Base-by-base conservation (phyloP, 1,140 invertebrate genomes). In the Diorhabda carinulata region DNA sequence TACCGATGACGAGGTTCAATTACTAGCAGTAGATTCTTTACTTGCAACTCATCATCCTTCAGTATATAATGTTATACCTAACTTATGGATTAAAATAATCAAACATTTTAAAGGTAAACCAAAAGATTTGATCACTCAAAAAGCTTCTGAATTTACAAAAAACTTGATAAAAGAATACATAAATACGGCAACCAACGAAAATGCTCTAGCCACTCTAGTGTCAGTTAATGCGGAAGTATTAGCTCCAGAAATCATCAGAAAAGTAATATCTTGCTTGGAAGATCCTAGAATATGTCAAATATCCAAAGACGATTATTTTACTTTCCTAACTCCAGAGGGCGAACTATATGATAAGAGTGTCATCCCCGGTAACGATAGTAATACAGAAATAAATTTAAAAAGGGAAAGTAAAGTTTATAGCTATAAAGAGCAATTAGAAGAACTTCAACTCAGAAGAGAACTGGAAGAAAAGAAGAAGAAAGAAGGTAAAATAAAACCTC, bases 331-430 rank as follows among this genome's bases (percentile, higher is more conserved):
- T 41, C 93, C 94, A 2, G 92, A 96, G 69, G 95, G 94, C 42
- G 90, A 94, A 77, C 83, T 99, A 0, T 98, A 92, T 79, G 95
- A 99, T 82, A 96, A 93, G 81, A 90, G 88, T 77, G 88, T 97
- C 2, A 83, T 98, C 64, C 93, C 95, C 5, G 89, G 88, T 90
- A 92, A 76, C 72, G 86, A 90, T 63, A 88, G 87, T 67, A 87
- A 85, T 71, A 86, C 82, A 62, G 87, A 88, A 10, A 91, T 92
- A 84, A 98, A 99, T 76, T 87, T 99, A 77, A 97, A 96, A 82
- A 85, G 96, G 57, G 97, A 99, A 78, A 98, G 94, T 79, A 99
- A 98, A 84, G 93, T 90, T 3, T 99, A 99, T 80, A 97, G 95
- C 10, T 98, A 96, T 80, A 96, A 97, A 79, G 97, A 99, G 75